Evolutionary conservation across 2,797 vertebrate species (phyloP), one percentile per base, ranked within the genome.

Genomic region (Serranus cabrilla): DNA sequence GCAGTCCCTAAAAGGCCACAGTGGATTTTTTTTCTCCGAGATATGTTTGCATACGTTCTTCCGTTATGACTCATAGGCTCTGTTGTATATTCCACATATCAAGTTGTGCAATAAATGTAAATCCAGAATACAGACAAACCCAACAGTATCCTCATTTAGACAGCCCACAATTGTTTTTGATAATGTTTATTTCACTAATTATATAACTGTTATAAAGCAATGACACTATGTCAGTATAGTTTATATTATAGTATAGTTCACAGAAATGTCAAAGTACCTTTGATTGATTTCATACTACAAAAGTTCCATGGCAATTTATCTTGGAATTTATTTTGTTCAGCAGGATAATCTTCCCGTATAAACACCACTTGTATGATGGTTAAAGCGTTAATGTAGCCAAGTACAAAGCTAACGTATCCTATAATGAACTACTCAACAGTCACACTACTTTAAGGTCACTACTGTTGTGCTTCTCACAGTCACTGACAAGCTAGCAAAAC

Each of bases 21-120:
- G 47, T 43, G 14, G 7, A 8, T 9, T 70, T 40, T 11, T 70
- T 45, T 75, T 56, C 60, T 20, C 20, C 34, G 9, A 13, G n/a
- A 46, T 7, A 12, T 46, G 4, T 61, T 51, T 49, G 23, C 56
- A 21, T n/a, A n/a, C 6, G 0, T 25, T 21, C 45, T 31, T 46
- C 18, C 27, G 61, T 11, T n/a, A 58, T 62, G 2, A 67, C n/a
- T 58, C 69, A 69, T 17, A 7, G 4, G 9, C 57, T 37, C 49
- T 47, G 27, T 25, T 51, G 17, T 78, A 43, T 73, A 52, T 81
- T 66, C 5, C 77, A 54, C 67, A 16, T 17, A 74, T 76, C 49
- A 78, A 25, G 46, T 54, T 21, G 11, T 61, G 18, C 14, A 59
- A 27, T 14, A 31, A 9, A 25, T 2, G 7, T 56, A 3, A 31